phyloP scores from a whole-genome alignment of 2,797 vertebrate genomes.

The Brachyalestes nurse region DNA sequence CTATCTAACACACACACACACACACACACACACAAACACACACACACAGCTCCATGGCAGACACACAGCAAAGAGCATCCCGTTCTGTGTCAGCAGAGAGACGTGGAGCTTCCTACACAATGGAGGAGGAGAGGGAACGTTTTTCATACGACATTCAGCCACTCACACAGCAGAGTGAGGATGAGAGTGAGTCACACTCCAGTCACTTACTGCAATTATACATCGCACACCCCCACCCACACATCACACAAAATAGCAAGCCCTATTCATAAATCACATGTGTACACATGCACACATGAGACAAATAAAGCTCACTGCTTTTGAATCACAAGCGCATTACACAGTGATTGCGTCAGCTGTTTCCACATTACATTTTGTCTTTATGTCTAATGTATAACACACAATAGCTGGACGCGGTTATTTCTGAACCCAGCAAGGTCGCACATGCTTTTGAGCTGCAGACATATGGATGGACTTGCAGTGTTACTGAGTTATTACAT shows the following conservation, averaged over 20 bases:
- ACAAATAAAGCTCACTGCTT: not conserved
- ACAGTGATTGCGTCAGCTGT: not conserved
- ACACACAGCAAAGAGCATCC: not conserved
- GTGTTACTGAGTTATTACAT: not conserved
- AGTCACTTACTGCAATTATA: constrained; percentile 6
- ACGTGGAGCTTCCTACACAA: not conserved
- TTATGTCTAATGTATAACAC: not conserved
- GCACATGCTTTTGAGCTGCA: no score
- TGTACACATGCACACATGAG: not conserved
- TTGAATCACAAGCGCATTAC: not conserved
- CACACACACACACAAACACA: not conserved
- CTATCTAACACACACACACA: no score
- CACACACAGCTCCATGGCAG: not conserved
- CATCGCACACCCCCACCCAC: not conserved
- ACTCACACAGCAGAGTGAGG: not conserved
- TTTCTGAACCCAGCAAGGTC: no score
- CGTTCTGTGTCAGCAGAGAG: not conserved
- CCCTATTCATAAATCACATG: constrained; percentile 7
- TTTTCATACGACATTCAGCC: not conserved
- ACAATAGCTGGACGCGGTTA: not conserved
- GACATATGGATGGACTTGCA: not conserved
- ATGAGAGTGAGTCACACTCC: not conserved
- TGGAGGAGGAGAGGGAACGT: not conserved
- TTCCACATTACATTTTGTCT: not conserved
- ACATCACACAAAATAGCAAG: not conserved